Evolutionary conservation across 2,797 vertebrate genomes (phyloP).

Genomic region (Eulemur albifrons): DNA sequence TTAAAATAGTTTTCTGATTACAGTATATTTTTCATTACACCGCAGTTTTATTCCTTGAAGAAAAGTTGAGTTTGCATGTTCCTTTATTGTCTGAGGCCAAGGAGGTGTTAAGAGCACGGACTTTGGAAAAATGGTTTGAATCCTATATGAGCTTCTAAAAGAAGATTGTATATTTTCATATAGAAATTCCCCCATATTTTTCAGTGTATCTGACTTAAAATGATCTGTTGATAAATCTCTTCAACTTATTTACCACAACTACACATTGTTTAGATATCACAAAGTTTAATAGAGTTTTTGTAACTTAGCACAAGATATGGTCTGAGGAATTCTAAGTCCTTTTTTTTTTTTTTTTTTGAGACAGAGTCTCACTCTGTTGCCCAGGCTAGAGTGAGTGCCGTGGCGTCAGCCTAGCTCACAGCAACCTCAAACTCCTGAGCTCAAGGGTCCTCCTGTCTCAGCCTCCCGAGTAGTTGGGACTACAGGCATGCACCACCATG

Average conservation of each 20-base stretch:
- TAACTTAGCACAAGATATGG: not conserved
- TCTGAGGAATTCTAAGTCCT: not conserved
- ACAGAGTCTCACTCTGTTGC: too few relatives aligned
- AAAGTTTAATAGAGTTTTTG: not conserved
- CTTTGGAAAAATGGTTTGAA: slow-evolving; percentile 29
- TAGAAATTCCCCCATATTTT: slow-evolving; percentile 34
- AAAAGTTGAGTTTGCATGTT: slow-evolving; percentile 33
- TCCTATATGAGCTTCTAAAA: not conserved
- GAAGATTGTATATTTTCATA: slow-evolving; percentile 22
- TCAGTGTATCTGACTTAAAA: not conserved
- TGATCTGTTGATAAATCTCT: slow-evolving; percentile 22
- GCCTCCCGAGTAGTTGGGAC: too few relatives aligned
- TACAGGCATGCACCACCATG: too few relatives aligned
- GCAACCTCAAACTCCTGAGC: too few relatives aligned
- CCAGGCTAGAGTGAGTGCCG: too few relatives aligned
- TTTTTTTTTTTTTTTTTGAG: not conserved
- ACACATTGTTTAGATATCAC: not conserved
- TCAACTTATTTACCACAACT: not conserved
- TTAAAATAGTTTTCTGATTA: not conserved
- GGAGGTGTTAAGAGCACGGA: not conserved
- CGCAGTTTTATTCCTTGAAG: slow-evolving; percentile 17
- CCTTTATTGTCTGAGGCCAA: not conserved
- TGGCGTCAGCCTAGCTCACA: too few relatives aligned
- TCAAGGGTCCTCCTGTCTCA: too few relatives aligned
- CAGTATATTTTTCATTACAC: not conserved